Base-by-base conservation (phyloP, 2,888 invertebrate species). In the Drosophila demipolita region DNA sequence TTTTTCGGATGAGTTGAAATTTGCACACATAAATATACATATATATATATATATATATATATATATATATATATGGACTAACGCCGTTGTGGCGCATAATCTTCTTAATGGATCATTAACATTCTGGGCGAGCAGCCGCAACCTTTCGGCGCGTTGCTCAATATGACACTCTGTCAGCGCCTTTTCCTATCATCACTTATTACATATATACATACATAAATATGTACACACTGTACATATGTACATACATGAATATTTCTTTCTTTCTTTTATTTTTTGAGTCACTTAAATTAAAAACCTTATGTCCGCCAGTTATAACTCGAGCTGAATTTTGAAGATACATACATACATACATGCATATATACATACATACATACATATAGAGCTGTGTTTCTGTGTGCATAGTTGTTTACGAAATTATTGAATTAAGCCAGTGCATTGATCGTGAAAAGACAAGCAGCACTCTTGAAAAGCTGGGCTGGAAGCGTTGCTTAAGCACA, bases 101-200 rank as follows among this genome's bases (percentile, higher is more conserved):
- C 88, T 87, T 66, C 78, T 89, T 83, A 88, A 88, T 90, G 89
- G 83, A 90, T 88, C 88, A 89, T 90, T 90, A 87, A 80, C 84
- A 83, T 80, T 89, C 87, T 75, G 73, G 52, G 74, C 71, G 81
- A 74, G 74, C 62, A 76, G 72, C 60, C 52, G 73, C 54, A 61
- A 80, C 72, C 78, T 78, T 78, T 78, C 80, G 61, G 66, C 74
- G 70, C 77, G 59, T 83, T 77, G 81, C 81, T 67, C 72, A 83
- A 77, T 80, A 61, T 66, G 80, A 69, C 62, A 65, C 52, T 62
- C 52, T 62, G 66, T 53, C 80, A 80, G 66, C 75, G 80, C 63
- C 78, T 78, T 78, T 66, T 74, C 59, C 65, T 78, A 74, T 71
- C 63, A 60, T 49, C 63, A 60, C 59, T 65, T 60, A 42, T 33